A percentile compares a stretch with the other conserved stretches of the same genome.
phyloP scores from a whole-genome alignment of 2,888 invertebrate genomes.

The Lochmaea crataegi region DNA sequence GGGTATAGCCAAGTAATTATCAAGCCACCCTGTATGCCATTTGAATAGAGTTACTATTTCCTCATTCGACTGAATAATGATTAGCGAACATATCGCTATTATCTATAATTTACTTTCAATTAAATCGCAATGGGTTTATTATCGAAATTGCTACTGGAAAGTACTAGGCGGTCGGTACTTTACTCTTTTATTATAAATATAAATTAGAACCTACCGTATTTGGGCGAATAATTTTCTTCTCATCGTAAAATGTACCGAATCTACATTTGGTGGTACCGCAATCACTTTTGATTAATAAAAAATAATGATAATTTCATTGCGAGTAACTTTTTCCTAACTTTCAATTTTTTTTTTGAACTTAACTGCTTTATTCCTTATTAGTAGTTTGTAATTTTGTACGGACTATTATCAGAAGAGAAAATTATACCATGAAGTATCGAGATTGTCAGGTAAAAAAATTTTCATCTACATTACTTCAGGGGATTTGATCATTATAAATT shows the following conservation, averaged over 20 bases:
- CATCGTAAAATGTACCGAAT: not conserved
- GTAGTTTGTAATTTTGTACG: not conserved
- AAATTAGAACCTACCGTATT: not conserved
- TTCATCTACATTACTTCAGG: not conserved
- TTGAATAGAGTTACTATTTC: not conserved
- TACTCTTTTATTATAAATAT: not conserved
- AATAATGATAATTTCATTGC: not conserved
- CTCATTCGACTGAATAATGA: not conserved
- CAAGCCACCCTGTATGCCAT: not conserved
- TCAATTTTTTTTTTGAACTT: not conserved
- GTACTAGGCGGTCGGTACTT: not conserved
- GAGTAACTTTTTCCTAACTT: not conserved
- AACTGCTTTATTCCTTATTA: not conserved
- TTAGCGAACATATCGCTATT: not conserved
- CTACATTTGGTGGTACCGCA: not conserved
- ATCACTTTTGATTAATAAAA: not conserved
- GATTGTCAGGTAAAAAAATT: not conserved
- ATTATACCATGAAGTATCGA: not conserved
- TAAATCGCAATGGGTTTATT: not conserved
- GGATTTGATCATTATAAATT: not conserved
- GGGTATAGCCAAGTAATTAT: not conserved
- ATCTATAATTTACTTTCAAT: not conserved
- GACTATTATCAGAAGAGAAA: not conserved
- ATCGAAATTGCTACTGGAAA: not conserved
- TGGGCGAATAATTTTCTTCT: not conserved